Percentiles rank a stretch among this genome's conserved stretches.
Evolutionary conservation across 2,888 invertebrate species (phyloP).

Genomic region (Selenia dentaria): DNA sequence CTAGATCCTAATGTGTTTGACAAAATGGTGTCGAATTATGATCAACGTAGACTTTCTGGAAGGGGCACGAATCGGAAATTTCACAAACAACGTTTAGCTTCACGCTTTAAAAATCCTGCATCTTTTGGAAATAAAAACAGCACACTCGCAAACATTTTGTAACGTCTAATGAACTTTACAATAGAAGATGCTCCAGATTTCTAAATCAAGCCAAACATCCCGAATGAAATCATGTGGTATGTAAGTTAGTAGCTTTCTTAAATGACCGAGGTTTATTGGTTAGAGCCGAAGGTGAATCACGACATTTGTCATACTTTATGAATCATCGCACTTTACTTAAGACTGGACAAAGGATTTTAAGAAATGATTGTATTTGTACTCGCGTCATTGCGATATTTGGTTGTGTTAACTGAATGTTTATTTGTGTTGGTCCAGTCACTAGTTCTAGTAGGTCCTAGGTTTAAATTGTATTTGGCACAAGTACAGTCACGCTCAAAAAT

Average conservation of each 20-base stretch:
- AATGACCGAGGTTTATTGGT: constrained; percentile 19
- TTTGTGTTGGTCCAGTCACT: not conserved
- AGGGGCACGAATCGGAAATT: too few species aligned
- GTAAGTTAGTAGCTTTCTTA: constrained; percentile 13
- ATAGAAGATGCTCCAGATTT: constrained; percentile 1
- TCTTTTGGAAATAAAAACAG: too few species aligned
- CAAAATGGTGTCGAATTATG: too few species aligned
- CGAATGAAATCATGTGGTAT: constrained; percentile 12
- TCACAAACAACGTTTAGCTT: too few species aligned
- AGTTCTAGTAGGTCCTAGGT: too few species aligned
- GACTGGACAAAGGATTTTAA: constrained; percentile 32
- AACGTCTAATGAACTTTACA: too few species aligned
- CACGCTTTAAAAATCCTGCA: too few species aligned
- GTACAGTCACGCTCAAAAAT: too few species aligned
- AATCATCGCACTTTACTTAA: constrained; percentile 28
- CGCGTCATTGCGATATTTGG: not conserved
- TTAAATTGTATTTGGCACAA: too few species aligned
- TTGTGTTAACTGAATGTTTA: not conserved
- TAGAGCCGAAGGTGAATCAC: constrained; percentile 28
- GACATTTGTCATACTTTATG: constrained; percentile 33
- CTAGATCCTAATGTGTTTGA: too few species aligned
- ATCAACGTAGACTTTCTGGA: too few species aligned
- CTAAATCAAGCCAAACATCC: constrained; percentile 3
- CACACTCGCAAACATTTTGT: too few species aligned
- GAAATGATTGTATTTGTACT: constrained; percentile 17